These are phyloP conservation scores for Anastrepha obliqua DNA, from an alignment of 1,140 invertebrate genomes.

Conservation along the genomic window DNA sequence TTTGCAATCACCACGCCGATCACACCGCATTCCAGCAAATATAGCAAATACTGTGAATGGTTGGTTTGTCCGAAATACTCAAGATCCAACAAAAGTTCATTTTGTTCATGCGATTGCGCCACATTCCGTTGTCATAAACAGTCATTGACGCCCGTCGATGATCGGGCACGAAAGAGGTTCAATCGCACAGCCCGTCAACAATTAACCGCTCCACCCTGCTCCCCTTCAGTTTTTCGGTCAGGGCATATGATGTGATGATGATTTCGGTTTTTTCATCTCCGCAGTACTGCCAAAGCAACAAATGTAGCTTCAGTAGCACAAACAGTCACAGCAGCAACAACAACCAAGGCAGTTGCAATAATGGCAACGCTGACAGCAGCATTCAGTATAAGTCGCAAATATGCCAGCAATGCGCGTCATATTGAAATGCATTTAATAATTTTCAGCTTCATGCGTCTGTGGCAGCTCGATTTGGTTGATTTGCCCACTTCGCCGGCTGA, in stretches of 20 bases:
- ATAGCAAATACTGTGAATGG: slow-evolving; percentile 3
- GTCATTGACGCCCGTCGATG: slow-evolving; percentile 44
- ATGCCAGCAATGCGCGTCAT: slow-evolving; percentile 67
- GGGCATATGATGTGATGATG: background rate
- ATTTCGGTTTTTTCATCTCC: background rate
- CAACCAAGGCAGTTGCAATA: slow-evolving; percentile 9
- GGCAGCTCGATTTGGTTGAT: slow-evolving; percentile 17
- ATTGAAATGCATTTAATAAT: slow-evolving; percentile 74
- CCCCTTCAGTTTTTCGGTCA: background rate
- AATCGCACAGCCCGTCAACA: slow-evolving; percentile 1
- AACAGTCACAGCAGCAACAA: background rate
- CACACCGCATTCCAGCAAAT: slow-evolving; percentile 34
- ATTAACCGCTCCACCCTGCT: background rate
- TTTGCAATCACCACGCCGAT: slow-evolving; percentile 31
- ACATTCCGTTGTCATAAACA: slow-evolving; percentile 50
- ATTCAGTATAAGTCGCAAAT: slow-evolving; percentile 63
- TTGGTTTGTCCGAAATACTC: slow-evolving; percentile 35
- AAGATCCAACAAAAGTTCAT: background rate
- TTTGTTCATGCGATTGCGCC: slow-evolving; percentile 3
- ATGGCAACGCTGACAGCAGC: slow-evolving; percentile 44
- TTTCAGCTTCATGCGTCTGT: slow-evolving; percentile 60
- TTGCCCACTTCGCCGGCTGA: slow-evolving; percentile 14
- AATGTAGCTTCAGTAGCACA: too few species aligned
- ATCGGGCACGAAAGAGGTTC: slow-evolving; percentile 8
- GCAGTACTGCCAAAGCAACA: background rate